These are phyloP conservation scores for Congeria kusceri DNA, from an alignment of 2,888 invertebrate species.

Conservation along the genomic window DNA sequence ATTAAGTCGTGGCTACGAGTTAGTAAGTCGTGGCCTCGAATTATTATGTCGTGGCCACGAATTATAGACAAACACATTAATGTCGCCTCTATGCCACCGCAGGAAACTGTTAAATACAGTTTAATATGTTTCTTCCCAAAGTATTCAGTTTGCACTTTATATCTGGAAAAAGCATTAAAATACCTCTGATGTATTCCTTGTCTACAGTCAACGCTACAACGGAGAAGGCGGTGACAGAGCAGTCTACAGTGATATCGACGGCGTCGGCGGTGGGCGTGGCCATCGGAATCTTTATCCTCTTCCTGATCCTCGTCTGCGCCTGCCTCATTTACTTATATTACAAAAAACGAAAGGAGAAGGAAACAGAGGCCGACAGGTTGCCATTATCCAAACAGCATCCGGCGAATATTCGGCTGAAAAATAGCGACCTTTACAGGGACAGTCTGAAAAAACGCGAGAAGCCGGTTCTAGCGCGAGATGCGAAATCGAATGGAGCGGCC, in stretches of 20 bases:
- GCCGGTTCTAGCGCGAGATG: slow-evolving; percentile 9
- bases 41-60: too few relatives aligned
- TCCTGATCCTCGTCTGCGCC: slow-evolving; percentile 43
- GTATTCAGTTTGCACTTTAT: too few relatives aligned
- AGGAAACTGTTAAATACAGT: too few relatives aligned
- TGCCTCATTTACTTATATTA: slow-evolving; percentile 55
- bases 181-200: too few relatives aligned
- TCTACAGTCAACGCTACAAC: too few relatives aligned
- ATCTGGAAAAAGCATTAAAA: too few relatives aligned
- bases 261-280: slow-evolving; percentile 57
- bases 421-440: slow-evolving; percentile 51
- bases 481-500: slow-evolving; percentile 41
- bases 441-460: slow-evolving; percentile 5
- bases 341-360: slow-evolving; percentile 56
- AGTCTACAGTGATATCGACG: slow-evolving; percentile 44
- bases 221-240: background rate
- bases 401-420: slow-evolving; percentile 56
- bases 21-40: too few relatives aligned
- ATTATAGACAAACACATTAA: too few relatives aligned
- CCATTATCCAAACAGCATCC: slow-evolving; percentile 52
- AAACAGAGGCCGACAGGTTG: slow-evolving; percentile 35
- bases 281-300: slow-evolving; percentile 39
- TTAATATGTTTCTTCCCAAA: too few relatives aligned
- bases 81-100: too few relatives aligned
- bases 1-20: too few relatives aligned